These are phyloP conservation scores for Caenorhabditis sulstoni DNA, from an alignment of 2,888 invertebrate species.

Conservation along the genomic window DNA sequence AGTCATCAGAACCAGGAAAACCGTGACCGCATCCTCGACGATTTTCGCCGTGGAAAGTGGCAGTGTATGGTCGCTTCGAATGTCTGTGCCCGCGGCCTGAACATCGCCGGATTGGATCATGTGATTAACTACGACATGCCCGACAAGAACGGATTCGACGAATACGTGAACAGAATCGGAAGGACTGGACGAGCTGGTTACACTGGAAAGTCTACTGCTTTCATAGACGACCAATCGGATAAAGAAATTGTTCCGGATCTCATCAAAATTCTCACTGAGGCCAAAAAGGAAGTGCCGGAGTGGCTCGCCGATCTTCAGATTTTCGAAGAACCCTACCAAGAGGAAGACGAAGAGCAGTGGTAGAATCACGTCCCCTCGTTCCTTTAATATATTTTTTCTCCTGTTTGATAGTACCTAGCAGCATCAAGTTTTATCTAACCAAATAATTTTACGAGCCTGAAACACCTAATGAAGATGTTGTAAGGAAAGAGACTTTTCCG, in stretches of 20 bases:
- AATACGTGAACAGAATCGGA: conserved; percentile 57
- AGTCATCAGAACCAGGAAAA: conserved; percentile 38
- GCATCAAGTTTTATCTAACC: conserved; percentile 3
- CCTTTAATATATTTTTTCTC: neutral
- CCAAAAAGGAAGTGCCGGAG: conserved; percentile 40
- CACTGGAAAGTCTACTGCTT: conserved; percentile 41
- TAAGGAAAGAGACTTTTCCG: too few relatives aligned
- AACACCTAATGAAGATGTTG: too few relatives aligned
- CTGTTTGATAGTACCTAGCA: neutral
- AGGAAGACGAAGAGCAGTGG: conserved; percentile 36
- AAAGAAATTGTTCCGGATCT: conserved; percentile 34
- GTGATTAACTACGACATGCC: conserved; percentile 60
- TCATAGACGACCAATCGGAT: conserved; percentile 27
- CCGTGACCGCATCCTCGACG: conserved; percentile 35
- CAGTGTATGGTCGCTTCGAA: conserved; percentile 52
- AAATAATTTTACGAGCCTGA: neutral
- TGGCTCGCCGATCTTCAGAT: conserved; percentile 22
- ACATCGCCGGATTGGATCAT: conserved; percentile 40
- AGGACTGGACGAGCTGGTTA: conserved; percentile 56
- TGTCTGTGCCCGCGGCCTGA: conserved; percentile 52
- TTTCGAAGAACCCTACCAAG: neutral
- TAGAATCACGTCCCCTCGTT: conserved; percentile 4
- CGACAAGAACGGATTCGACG: conserved; percentile 35
- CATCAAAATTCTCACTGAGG: conserved; percentile 33
- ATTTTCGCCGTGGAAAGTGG: conserved; percentile 40